Conservation (phyloP, 2,113 vertebrate genomes). For the Pseudolaguvia tuberculata region DNA sequence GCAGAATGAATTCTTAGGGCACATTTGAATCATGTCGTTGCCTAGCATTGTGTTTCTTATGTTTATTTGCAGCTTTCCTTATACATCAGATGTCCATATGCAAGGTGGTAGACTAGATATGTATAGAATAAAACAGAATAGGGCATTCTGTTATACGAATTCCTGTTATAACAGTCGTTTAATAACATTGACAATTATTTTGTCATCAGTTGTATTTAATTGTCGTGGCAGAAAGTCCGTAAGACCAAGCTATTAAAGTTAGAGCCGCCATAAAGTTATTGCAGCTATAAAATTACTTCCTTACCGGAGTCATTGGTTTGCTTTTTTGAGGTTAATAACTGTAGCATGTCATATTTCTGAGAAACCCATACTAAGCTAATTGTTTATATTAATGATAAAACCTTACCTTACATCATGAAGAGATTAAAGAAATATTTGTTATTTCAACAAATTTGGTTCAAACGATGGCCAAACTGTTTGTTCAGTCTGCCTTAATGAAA, state of each 20-base stretch:
- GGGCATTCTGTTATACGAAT: not conserved
- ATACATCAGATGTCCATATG: not conserved
- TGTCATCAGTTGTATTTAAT: not conserved
- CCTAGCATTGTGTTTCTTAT: not conserved
- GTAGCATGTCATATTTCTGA: not conserved
- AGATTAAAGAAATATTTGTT: not conserved
- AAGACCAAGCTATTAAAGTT: not conserved
- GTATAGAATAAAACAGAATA: not conserved
- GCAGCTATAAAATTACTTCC: not conserved
- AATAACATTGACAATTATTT: not conserved
- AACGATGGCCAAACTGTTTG: not conserved
- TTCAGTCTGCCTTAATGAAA: not conserved
- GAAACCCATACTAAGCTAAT: not conserved
- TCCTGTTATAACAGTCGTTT: not conserved
- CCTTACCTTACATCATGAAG: not conserved
- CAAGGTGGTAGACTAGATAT: not conserved
- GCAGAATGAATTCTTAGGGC: slow-evolving; percentile 47
- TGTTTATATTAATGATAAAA: not conserved
- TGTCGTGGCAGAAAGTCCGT: not conserved
- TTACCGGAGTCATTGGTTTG: not conserved
- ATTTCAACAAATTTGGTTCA: too few species aligned
- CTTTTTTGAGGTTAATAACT: not conserved
- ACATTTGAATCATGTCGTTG: slow-evolving; percentile 42
- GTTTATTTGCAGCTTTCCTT: slow-evolving; percentile 9
- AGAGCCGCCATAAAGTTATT: not conserved